Evolutionary conservation across 2,888 invertebrate species (phyloP), one percentile per base, ranked within the genome.

Genomic region (Patella caerulea): DNA sequence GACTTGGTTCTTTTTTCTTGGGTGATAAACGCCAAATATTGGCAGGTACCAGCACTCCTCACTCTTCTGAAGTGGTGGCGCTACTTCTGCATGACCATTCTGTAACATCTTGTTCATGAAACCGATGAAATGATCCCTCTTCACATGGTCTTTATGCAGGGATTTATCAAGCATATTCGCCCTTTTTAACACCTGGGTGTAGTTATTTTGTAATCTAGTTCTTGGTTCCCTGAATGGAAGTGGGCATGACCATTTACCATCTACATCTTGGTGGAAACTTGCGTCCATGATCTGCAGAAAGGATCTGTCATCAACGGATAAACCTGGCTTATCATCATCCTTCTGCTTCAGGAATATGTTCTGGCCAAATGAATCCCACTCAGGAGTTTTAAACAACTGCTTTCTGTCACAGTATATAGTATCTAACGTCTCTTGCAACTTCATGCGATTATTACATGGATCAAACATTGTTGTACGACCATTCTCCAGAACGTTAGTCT

Each of bases 381-480:
- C n/a, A 59, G 59, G 17, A 9, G n/a, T 59, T 59, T n/a, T 59
- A 15, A 59, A 59, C 59, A 17, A 59, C 34, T 34, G 34, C 34
- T n/a, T n/a, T n/a, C n/a, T n/a, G n/a, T n/a, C n/a, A n/a, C n/a
- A 34, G 34, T 34, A 34, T 34, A 12, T n/a, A 71, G 53, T 17
- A 9, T 34, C 59, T 15, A 15, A 17, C 17, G 19, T 17, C 15
- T 56, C 71, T 53, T 71, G 45, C 12, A 75, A 17, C n/a, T 34
- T n/a, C 14, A 75, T 24, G n/a, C 56, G 17, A 34, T 52, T 52
- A 19, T 45, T 54, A 15, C 75, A 71, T 54, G 71, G 71, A 15
- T 19, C 52, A 53, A 75, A 75, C 17, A 9, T 24, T 9, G 75
- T 19, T 24, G 75, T 53, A 15, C 45, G 75, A 53, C 54, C 75